A percentile compares a stretch with the other conserved stretches of the same genome.
Evolutionary conservation across 2,888 invertebrate genomes (phyloP).

Genomic region (Eupithecia inturbata): DNA sequence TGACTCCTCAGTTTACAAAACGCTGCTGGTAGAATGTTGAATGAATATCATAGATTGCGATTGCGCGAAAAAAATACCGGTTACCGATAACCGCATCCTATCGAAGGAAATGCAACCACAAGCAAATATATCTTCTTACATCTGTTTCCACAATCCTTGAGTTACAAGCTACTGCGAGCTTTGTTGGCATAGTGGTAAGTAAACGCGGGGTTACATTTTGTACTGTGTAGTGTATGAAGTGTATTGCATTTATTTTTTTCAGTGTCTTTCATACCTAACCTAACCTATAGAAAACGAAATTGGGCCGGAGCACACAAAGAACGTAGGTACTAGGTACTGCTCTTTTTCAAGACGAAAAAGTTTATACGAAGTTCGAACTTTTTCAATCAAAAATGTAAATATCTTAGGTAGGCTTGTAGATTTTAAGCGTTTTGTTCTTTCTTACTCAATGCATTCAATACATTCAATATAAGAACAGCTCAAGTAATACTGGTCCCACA

Average conservation of each 20-base stretch:
- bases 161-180: constrained; percentile 18
- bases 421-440: neutral
- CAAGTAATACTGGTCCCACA: constrained; percentile 9
- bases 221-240: no score
- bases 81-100: constrained; percentile 18
- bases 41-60: neutral
- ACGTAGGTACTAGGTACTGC: no score
- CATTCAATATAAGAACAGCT: constrained; percentile 11
- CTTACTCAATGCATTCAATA: neutral
- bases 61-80: neutral
- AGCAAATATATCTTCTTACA: constrained; percentile 16
- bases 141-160: constrained; percentile 27
- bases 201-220: neutral
- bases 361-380: no score
- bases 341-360: no score
- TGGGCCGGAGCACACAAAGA: no score
- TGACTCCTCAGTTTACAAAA: neutral
- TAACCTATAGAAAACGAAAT: no score
- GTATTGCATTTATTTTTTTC: no score
- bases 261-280: no score
- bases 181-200: neutral
- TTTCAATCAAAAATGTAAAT: no score
- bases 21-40: neutral
- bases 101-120: constrained; percentile 23
- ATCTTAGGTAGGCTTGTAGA: neutral